Conservation (phyloP, 1,140 invertebrate species). For the Stenopsyche tienmushanensis region DNA sequence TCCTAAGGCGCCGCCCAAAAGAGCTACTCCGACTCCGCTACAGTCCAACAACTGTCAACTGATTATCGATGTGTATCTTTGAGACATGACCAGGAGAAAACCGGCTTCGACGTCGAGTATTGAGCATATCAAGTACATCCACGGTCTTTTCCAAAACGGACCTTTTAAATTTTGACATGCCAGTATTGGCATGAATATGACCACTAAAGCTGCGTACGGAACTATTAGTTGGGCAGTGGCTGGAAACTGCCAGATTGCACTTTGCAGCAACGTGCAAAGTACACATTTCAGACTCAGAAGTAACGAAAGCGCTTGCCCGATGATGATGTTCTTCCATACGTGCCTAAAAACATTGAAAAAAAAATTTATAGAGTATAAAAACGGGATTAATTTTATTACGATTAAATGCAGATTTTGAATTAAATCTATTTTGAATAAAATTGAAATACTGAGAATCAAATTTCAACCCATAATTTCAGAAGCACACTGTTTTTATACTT, state of each 20-base stretch:
- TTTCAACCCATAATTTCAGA: no score
- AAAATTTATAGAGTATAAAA: no score
- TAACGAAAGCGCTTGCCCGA: slow-evolving; percentile 76
- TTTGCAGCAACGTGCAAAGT: slow-evolving; percentile 72
- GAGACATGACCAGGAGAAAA: slow-evolving; percentile 52
- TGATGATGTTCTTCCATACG: slow-evolving; percentile 72
- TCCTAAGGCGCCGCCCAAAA: slow-evolving; percentile 71
- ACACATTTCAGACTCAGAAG: slow-evolving; percentile 75
- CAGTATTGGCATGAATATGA: slow-evolving; percentile 74
- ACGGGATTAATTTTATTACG: not conserved
- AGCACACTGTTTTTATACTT: no score
- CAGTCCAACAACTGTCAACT: slow-evolving; percentile 81
- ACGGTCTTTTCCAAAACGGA: slow-evolving; percentile 40
- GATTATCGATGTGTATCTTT: slow-evolving; percentile 53
- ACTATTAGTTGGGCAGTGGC: slow-evolving; percentile 79
- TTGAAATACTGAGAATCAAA: no score
- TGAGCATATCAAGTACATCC: slow-evolving; percentile 38
- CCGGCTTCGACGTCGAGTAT: slow-evolving; percentile 64
- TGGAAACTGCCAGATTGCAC: slow-evolving; percentile 65
- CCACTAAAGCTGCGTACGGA: slow-evolving; percentile 75
- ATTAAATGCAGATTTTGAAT: no score
- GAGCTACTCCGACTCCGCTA: slow-evolving; percentile 80
- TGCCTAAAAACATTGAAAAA: slow-evolving; percentile 56
- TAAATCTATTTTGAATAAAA: no score
- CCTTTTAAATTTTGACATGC: slow-evolving; percentile 61